Evolutionary conservation across 2,888 invertebrate genomes (phyloP), one percentile per base, ranked within the genome.

Genomic region (Hetaerina titia): DNA sequence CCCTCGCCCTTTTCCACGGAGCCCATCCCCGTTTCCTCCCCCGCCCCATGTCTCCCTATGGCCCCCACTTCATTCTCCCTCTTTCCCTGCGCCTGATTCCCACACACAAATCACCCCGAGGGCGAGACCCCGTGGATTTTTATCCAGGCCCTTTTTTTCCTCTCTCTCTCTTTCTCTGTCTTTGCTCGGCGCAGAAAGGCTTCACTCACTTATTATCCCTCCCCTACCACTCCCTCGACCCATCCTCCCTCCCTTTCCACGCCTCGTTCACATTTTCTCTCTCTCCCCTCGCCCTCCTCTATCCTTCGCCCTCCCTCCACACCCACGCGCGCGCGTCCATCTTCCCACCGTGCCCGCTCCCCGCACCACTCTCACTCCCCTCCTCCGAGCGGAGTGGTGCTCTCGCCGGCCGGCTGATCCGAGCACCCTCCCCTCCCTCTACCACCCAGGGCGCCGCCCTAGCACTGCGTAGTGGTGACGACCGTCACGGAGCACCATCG

Each of bases 181-280:
- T 81, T 31, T 22, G 22, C 45, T 58, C 22, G 89, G 89, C 89
- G 89, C 89, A n/a, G 58, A 89, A 89, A 89, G 56, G 89, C 89
- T 58, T 89, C 89, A n/a, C 89, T 58, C 89, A n/a, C 89, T 89
- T 89, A 89, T 89, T 89, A 89, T 89, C 57, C 22, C 89, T 57
- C 22, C 89, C 56, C n/a, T 15, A 22, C 19, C 45, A 45, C 45
- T 69, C 15, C 69, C 69, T 45, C 45, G 45, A 45, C 45, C 45
- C 45, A 45, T 2, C 45, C 45, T 81, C 22, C 81, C 31, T 81
- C 58, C 17, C 89, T 57, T 4, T 45, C n/a, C 2, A 15, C 81
- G 5, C 31, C 11, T 31, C 60, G 17, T n/a, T 19, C 89, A 56
- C 57, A 22, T 57, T 89, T 57, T 22, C 89, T 7, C n/a, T 56